phyloP scores from a whole-genome alignment of 2,888 invertebrate genomes.

The Julus scandinavius region DNA sequence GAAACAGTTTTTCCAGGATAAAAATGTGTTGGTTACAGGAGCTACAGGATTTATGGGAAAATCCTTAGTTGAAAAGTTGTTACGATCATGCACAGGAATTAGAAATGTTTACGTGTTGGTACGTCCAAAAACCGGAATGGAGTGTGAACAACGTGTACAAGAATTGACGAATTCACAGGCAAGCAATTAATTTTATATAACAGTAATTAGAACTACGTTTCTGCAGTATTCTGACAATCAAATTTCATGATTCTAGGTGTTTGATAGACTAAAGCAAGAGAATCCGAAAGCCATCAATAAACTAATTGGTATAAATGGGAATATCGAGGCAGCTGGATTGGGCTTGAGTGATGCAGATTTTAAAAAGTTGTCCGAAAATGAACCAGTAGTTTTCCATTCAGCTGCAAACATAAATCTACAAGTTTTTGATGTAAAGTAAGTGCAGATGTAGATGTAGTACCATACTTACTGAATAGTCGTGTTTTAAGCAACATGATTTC shows the following conservation, averaged over 20 bases:
- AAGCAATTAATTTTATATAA: neutral
- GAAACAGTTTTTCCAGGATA: slow-evolving; percentile 67
- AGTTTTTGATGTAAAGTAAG: neutral
- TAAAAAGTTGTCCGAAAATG: neutral
- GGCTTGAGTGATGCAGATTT: neutral
- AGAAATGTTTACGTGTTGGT: slow-evolving; percentile 80
- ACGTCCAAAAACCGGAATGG: slow-evolving; percentile 77
- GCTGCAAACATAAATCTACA: neutral
- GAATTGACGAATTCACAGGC: neutral
- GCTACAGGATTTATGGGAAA: slow-evolving; percentile 94
- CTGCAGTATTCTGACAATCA: neutral
- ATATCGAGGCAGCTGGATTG: neutral
- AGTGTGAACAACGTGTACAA: neutral
- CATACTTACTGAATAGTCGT: neutral
- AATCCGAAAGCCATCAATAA: neutral
- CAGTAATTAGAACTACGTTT: neutral
- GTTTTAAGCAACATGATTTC: neutral
- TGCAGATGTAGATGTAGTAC: neutral
- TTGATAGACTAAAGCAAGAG: neutral
- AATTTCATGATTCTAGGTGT: neutral
- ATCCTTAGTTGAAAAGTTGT: slow-evolving; percentile 85
- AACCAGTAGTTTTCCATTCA: neutral
- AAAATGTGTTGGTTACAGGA: slow-evolving; percentile 82
- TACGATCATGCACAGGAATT: slow-evolving; percentile 82
- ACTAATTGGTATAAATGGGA: neutral